phyloP scores from a whole-genome alignment of 2,113 vertebrate species.

The Brachyhypopomus gauderio region DNA sequence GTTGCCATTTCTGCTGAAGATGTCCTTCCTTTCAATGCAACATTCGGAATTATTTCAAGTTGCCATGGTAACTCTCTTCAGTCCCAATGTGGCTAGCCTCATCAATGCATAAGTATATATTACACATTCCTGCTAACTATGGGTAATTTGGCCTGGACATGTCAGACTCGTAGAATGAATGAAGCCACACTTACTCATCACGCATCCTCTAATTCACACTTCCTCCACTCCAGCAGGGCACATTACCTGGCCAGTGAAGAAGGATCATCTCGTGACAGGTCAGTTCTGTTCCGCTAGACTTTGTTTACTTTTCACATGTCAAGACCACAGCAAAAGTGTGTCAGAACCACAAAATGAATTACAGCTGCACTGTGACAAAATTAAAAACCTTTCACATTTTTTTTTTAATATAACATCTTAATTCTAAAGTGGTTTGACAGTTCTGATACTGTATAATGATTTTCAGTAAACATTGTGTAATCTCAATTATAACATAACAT shows the following conservation, averaged over 20 bases:
- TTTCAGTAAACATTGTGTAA: too few species aligned
- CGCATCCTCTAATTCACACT: not conserved
- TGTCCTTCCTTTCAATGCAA: not conserved
- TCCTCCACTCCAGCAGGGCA: not conserved
- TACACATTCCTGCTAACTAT: not conserved
- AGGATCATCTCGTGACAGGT: not conserved
- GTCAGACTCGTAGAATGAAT: not conserved
- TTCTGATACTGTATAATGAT: not conserved
- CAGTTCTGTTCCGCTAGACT: not conserved
- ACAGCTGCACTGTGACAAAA: too few species aligned
- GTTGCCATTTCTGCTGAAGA: not conserved
- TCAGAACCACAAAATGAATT: not conserved
- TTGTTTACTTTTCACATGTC: not conserved
- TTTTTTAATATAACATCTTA: not conserved
- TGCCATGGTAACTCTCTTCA: constrained; percentile 24
- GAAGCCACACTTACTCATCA: not conserved
- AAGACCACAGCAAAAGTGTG: not conserved
- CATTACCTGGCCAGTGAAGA: not conserved
- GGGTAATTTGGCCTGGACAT: not conserved
- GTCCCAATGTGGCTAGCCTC: constrained; percentile 2
- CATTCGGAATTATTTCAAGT: not conserved
- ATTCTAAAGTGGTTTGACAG: not conserved
- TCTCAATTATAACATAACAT: too few species aligned
- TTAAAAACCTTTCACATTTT: not conserved
- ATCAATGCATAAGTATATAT: not conserved